A percentile compares a stretch with the other conserved stretches of the same genome.
Evolutionary conservation across 2,888 invertebrate genomes (phyloP).

Genomic region (Caenorhabditis drosophilae): DNA sequence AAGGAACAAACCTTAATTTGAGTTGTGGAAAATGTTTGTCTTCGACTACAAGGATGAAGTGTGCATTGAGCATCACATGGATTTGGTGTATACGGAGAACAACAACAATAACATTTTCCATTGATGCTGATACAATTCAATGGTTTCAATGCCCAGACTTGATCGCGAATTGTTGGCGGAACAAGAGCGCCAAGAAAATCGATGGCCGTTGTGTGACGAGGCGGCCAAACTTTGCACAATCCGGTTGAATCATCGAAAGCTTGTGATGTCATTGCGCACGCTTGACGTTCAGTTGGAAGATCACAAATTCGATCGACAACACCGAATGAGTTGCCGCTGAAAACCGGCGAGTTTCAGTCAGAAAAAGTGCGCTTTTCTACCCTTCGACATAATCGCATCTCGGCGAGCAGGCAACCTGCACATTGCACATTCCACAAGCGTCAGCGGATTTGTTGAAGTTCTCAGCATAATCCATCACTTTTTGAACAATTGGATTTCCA

Average conservation of each 20-base stretch:
- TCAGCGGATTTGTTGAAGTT: constrained; percentile 61
- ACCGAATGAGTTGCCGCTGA: constrained; percentile 60
- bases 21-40: constrained; percentile 46
- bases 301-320: constrained; percentile 64
- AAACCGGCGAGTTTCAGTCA: constrained; percentile 7
- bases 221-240: constrained; percentile 62
- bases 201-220: constrained; percentile 49
- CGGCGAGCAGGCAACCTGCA: constrained; percentile 55
- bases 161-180: constrained; percentile 57
- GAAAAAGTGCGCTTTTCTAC: constrained; percentile 23
- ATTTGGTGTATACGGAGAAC: constrained; percentile 61
- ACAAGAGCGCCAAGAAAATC: constrained; percentile 61
- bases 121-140: constrained; percentile 64
- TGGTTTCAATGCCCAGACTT: constrained; percentile 60
- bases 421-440: constrained; percentile 66
- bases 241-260: constrained; percentile 54
- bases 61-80: constrained; percentile 62
- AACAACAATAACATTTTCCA: constrained; percentile 62
- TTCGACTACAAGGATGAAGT: constrained; percentile 47
- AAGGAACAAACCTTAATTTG: constrained; percentile 37
- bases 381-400: constrained; percentile 50
- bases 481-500: constrained; percentile 62
- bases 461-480: constrained; percentile 64
- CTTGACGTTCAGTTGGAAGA: constrained; percentile 61
- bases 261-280: constrained; percentile 64